A percentile compares a stretch with the other conserved stretches of the same genome.
These are phyloP conservation scores for Engystomops pustulosus DNA, from an alignment of 2,113 vertebrate species.

Conservation along the genomic window DNA sequence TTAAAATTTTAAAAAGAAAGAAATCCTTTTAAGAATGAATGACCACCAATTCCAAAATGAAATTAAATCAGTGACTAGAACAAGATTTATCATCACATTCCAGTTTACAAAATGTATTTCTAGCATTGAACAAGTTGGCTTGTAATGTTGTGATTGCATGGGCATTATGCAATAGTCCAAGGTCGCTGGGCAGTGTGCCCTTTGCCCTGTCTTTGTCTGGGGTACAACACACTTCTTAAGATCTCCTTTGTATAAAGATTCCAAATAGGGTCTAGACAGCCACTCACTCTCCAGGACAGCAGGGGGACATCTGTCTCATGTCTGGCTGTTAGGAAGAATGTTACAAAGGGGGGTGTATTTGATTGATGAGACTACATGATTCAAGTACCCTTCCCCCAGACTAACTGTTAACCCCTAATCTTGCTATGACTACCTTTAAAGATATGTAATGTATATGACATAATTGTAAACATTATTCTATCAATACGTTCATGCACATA, in stretches of 20 bases:
- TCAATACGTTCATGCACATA: too few species aligned
- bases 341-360: constrained; percentile 12
- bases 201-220: constrained; percentile 49
- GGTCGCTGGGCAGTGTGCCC: constrained; percentile 19
- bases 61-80: too few species aligned
- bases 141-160: not conserved
- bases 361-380: constrained; percentile 57
- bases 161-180: constrained; percentile 44
- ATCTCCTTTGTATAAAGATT: constrained; percentile 46
- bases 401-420: constrained; percentile 9
- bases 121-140: not conserved
- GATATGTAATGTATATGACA: not conserved
- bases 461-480: not conserved
- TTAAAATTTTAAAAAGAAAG: not conserved
- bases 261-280: constrained; percentile 55
- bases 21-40: not conserved
- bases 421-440: not conserved
- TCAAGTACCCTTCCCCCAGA: not conserved
- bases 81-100: too few species aligned
- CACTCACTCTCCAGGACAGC: constrained; percentile 46
- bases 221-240: constrained; percentile 34
- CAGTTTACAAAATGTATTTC: not conserved
- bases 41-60: too few species aligned
- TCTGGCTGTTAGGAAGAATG: constrained; percentile 34
- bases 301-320: constrained; percentile 58